A percentile compares a stretch with the other conserved stretches of the same genome.
These are phyloP conservation scores for Enchytraeus crypticus DNA, from an alignment of 2,888 invertebrate genomes.

Conservation along the genomic window DNA sequence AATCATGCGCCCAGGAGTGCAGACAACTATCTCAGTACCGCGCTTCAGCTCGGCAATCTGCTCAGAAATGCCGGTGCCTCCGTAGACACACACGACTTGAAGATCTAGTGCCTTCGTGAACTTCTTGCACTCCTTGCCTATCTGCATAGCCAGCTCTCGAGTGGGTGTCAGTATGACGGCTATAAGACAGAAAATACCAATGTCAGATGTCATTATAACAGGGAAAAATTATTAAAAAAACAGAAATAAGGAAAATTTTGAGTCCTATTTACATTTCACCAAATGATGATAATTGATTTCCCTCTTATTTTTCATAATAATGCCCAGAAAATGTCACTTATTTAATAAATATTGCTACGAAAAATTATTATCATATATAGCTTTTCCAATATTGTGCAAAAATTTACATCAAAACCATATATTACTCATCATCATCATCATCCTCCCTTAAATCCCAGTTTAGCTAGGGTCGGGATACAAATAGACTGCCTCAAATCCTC, in stretches of 20 bases:
- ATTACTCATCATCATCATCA: too few relatives aligned
- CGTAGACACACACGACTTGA: constrained; percentile 90
- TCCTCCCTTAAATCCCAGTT: too few relatives aligned
- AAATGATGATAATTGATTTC: too few relatives aligned
- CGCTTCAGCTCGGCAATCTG: constrained; percentile 92
- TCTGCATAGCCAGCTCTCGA: constrained; percentile 95
- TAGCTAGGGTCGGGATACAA: too few relatives aligned
- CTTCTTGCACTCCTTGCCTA: constrained; percentile 86
- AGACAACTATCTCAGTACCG: constrained; percentile 95
- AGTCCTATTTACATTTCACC: background rate
- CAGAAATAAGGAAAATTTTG: background rate
- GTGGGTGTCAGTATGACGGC: constrained; percentile 97
- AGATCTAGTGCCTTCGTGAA: constrained; percentile 77
- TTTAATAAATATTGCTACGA: too few relatives aligned
- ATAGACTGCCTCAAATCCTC: too few relatives aligned
- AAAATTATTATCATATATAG: too few relatives aligned
- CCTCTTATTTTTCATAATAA: too few relatives aligned
- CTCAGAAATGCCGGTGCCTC: constrained; percentile 92
- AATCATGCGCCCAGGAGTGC: constrained; percentile 98
- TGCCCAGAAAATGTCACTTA: too few relatives aligned
- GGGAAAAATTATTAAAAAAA: background rate
- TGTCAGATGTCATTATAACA: background rate
- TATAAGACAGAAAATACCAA: constrained; percentile 31
- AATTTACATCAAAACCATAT: too few relatives aligned
- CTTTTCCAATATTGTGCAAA: too few relatives aligned